A percentile compares a stretch with the other conserved stretches of the same genome.
Conservation (phyloP, 2,113 vertebrate genomes). For the Neomonachus schauinslandi region DNA sequence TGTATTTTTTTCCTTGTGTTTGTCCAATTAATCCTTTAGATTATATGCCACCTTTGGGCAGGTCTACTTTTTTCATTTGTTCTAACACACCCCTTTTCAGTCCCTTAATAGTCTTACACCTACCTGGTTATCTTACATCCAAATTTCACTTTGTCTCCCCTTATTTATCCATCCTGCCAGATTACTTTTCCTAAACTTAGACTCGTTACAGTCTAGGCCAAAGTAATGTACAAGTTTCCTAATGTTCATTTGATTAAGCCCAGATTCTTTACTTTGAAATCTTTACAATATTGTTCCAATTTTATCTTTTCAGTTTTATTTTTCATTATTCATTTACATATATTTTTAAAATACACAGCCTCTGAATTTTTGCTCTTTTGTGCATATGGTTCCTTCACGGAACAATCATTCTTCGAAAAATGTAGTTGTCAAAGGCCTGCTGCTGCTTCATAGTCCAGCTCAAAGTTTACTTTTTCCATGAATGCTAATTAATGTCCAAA, state of each 20-base stretch:
- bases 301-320: constrained; percentile 1
- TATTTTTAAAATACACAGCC: neutral
- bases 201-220: neutral
- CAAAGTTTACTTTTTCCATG: neutral
- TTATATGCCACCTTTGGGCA: neutral
- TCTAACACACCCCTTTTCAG: neutral
- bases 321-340: neutral
- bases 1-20: neutral
- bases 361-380: neutral
- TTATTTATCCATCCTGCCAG: neutral
- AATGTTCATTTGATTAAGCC: neutral
- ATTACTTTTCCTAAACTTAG: neutral
- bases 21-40: neutral
- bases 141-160: neutral
- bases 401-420: neutral
- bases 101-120: neutral
- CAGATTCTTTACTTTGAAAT: neutral
- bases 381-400: neutral
- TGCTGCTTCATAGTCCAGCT: neutral
- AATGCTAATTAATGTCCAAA: neutral
- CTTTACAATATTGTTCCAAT: neutral
- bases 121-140: neutral
- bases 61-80: neutral
- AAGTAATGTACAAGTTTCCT: neutral
- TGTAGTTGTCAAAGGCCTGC: neutral